These are phyloP conservation scores for Mormyrus proboscirostris DNA, from an alignment of 2,797 vertebrate genomes.

Conservation along the genomic window DNA sequence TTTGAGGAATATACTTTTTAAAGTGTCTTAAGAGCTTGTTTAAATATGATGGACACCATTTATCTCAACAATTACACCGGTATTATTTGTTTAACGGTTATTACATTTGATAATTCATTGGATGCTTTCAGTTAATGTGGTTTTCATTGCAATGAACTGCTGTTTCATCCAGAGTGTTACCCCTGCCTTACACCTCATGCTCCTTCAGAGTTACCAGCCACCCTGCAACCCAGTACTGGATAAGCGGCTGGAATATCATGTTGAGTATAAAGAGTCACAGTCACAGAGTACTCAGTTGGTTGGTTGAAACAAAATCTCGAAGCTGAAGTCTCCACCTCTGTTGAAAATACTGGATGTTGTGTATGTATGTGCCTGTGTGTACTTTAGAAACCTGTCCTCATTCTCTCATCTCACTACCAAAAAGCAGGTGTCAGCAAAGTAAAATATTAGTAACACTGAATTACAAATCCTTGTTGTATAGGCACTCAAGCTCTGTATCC, in stretches of 20 bases:
- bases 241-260: neutral
- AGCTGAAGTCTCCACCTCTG: neutral
- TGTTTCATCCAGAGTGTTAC: neutral
- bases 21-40: neutral
- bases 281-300: neutral
- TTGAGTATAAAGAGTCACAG: neutral
- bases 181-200: neutral
- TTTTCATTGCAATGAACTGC: neutral
- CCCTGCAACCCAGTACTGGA: neutral
- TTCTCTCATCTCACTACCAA: neutral
- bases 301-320: neutral
- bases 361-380: neutral
- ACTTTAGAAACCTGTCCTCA: neutral
- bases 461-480: neutral
- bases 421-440: constrained; percentile 2
- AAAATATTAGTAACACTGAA: constrained; percentile 1
- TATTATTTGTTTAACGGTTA: neutral
- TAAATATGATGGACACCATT: neutral
- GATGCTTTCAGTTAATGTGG: neutral
- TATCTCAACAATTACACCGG: neutral
- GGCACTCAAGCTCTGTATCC: neutral
- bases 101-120: neutral
- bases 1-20: neutral
- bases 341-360: neutral
- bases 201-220: neutral